Base-by-base conservation (phyloP, 2,797 vertebrate species). In the Sciurus vulgaris region DNA sequence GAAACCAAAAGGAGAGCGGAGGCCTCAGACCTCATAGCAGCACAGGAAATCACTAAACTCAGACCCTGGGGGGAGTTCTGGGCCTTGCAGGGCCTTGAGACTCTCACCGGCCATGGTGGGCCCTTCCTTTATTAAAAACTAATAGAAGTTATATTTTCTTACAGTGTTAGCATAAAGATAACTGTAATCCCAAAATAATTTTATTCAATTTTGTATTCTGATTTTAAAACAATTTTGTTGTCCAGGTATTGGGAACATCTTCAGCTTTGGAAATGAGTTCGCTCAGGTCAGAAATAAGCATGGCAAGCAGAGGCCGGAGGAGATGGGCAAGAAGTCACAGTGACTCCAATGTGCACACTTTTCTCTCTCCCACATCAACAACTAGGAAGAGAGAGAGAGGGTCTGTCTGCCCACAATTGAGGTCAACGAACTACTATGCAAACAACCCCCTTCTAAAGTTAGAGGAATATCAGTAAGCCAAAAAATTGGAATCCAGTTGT, bases 1-100 rank as follows among this genome's bases (percentile, higher is more conserved):
- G 93, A 89, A 97, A 96, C 35, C 96, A 76, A 65, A 84, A 79
- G 74, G 63, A 95, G 4, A 86, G 8, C 44, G 7, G 15, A 91
- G 67, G 78, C 78, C 26, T 93, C 22, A 49, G 28, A n/a, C 5
- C n/a, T 78, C 49, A 54, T 3, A 3, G 6, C 59, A 70, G 9
- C 3, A 13, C 14, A 38, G 67, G 35, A 73, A 54, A 86, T 10
- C 54, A 3, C 28, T 8, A n/a, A 56, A n/a, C 33, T 73, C 33
- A 73, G 26, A 47, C 6, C 3, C 10, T 54, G 1, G 1, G 11
- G 28, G n/a, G 47, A 24, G 8, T 20, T 30, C 18, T 2, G 7
- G 69, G n/a, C 30, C 33, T 70, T 17, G 20, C 5, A 51, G 38
- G 22, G 5, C 38, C 35, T 24, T 2, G 7, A 12, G 63, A n/a